Percentiles rank a stretch among this genome's conserved stretches.
These are phyloP conservation scores for Axea sp. DNA, from an alignment of 2,888 invertebrate genomes.

Conservation along the genomic window DNA sequence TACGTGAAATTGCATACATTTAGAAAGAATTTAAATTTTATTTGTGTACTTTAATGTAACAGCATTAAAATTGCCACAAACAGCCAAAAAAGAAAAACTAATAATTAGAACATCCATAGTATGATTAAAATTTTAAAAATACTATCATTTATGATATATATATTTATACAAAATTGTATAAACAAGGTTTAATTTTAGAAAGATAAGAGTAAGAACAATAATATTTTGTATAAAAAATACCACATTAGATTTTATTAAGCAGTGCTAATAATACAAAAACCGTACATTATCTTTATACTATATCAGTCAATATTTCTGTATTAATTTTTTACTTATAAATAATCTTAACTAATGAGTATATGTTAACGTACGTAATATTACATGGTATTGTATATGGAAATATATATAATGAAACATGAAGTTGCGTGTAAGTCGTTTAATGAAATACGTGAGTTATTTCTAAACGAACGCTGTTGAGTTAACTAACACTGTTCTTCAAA, in stretches of 20 bases:
- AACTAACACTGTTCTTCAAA: background rate
- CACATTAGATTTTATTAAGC: slow-evolving; percentile 49
- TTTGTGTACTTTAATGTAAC: too few species aligned
- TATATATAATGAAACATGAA: slow-evolving; percentile 29
- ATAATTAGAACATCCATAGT: too few species aligned
- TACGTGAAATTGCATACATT: too few species aligned
- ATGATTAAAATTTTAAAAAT: too few species aligned
- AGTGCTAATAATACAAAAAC: slow-evolving; percentile 52
- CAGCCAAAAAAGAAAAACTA: too few species aligned
- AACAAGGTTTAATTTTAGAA: too few species aligned
- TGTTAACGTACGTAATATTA: slow-evolving; percentile 36
- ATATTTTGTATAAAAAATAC: slow-evolving; percentile 50
- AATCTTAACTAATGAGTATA: slow-evolving; percentile 53
- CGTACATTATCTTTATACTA: slow-evolving; percentile 38
- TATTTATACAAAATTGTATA: too few species aligned
- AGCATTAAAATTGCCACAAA: too few species aligned
- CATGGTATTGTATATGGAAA: slow-evolving; percentile 36
- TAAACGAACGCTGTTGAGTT: background rate
- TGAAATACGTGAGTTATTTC: background rate
- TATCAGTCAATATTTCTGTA: slow-evolving; percentile 41
- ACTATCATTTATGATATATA: too few species aligned
- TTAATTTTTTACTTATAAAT: slow-evolving; percentile 43
- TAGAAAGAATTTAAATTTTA: too few species aligned
- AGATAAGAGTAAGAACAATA: too few species aligned
- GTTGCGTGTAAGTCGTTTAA: background rate